Evolutionary conservation across 2,113 vertebrate genomes (phyloP), one percentile per base, ranked within the genome.

Genomic region (Gila orcuttii): DNA sequence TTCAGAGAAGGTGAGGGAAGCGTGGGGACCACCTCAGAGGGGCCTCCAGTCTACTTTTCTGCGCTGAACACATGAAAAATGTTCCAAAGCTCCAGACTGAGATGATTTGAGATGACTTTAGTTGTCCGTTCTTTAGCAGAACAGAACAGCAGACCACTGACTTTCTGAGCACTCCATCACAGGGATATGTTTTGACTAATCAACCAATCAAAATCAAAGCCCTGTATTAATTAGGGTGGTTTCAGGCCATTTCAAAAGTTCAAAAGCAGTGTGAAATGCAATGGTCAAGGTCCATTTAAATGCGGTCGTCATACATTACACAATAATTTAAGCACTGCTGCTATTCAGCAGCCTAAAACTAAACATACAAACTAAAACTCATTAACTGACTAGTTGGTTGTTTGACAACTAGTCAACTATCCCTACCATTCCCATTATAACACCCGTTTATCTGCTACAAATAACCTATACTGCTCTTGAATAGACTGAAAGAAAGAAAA

Each of bases 1-100:
- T 83, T 88, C 82, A 85, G 81, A 81, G 79, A 10, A 23, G n/a
- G 71, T 17, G 59, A 84, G 59, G 36, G 31, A 83, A 80, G 82
- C 42, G 60, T 69, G 68, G 3, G 45, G 86, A 82, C 86, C 71
- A 59, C 60, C 57, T 64, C 64, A 77, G 45, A 86, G 50, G 66
- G 11, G 31, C 17, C 39, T 47, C 76, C 45, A 52, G 66, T 66
- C 36, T 42, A 23, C 50, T 28, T 83, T 83, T 74, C 59, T 71
- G 39, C 3, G 13, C 78, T 77, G 19, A 55, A 88, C 80, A 84
- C 21, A 50, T 79, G 39, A 42, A 5, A 76, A 81, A 60, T 68
- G 74, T 76, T 12, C 28, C 21, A 33, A 77, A 57, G 2, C 6
- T 79, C 21, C 21, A 57, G 21, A 59, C 12, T n/a, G 55, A 21